These are phyloP conservation scores for Phymatocera aterrima DNA, from an alignment of 2,888 invertebrate species.

Conservation along the genomic window DNA sequence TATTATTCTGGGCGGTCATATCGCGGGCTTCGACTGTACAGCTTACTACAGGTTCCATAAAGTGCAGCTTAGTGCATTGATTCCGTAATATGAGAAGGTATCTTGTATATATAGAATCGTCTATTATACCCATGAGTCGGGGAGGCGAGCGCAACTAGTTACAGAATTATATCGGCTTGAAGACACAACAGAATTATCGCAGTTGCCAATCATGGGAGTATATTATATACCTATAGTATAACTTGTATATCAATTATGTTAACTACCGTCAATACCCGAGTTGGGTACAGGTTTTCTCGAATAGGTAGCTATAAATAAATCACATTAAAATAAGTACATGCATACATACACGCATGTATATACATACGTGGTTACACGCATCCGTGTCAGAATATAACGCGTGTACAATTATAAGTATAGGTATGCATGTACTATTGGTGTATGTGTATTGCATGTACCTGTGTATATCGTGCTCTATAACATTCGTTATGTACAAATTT, in stretches of 20 bases:
- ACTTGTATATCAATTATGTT: slow-evolving; percentile 21
- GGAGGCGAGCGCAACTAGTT: background rate
- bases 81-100: slow-evolving; percentile 21
- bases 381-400: too few relatives aligned
- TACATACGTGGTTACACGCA: background rate
- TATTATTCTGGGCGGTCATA: too few relatives aligned
- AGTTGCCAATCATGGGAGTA: slow-evolving; percentile 30
- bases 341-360: background rate
- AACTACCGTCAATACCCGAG: background rate
- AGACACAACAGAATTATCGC: slow-evolving; percentile 38
- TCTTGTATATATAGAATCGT: background rate
- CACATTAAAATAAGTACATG: too few relatives aligned
- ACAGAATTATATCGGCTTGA: too few relatives aligned
- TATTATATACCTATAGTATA: background rate
- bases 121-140: slow-evolving; percentile 12
- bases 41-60: too few relatives aligned
- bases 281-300: background rate
- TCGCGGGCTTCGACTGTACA: too few relatives aligned
- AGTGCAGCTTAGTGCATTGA: background rate
- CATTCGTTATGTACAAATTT: too few relatives aligned
- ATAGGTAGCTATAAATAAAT: slow-evolving; percentile 5
- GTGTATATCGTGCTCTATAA: too few relatives aligned
- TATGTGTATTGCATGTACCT: too few relatives aligned
- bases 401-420: too few relatives aligned
- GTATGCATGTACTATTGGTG: too few relatives aligned